These are phyloP conservation scores for Hydropotes inermis DNA, from an alignment of 2,113 vertebrate genomes.

Conservation along the genomic window DNA sequence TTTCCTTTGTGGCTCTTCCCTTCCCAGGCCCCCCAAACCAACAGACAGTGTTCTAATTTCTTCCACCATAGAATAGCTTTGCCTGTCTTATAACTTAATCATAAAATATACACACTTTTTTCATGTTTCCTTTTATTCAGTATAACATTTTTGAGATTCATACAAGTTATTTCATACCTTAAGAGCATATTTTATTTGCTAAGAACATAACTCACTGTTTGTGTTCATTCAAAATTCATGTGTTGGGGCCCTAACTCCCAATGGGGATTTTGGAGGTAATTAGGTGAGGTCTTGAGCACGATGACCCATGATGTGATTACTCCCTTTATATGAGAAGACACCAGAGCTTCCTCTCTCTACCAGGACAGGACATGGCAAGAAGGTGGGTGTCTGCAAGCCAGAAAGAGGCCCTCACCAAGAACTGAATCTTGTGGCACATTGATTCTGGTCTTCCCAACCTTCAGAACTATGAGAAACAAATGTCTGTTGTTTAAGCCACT, in stretches of 20 bases:
- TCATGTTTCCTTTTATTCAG: not conserved
- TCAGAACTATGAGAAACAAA: not conserved
- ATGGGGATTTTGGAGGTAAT: not conserved
- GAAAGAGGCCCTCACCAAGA: not conserved
- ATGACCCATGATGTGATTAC: not conserved
- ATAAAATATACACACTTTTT: not conserved
- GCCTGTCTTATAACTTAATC: not conserved
- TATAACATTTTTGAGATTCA: not conserved
- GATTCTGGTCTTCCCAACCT: not conserved
- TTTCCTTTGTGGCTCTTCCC: not conserved
- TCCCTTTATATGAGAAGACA: not conserved
- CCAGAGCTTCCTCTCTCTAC: not conserved
- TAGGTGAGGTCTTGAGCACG: not conserved
- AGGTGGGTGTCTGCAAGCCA: not conserved
- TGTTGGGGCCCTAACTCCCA: not conserved
- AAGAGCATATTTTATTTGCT: not conserved
- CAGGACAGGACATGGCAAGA: not conserved
- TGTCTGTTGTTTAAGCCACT: not conserved
- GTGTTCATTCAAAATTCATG: not conserved
- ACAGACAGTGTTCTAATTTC: not conserved
- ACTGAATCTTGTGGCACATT: not conserved
- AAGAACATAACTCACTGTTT: not conserved
- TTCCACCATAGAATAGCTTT: not conserved
- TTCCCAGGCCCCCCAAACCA: not conserved
- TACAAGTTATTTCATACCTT: not conserved